A percentile compares a stretch with the other conserved stretches of the same genome.
phyloP scores from a whole-genome alignment of 2,113 vertebrate genomes.

The Oplegnathus fasciatus region DNA sequence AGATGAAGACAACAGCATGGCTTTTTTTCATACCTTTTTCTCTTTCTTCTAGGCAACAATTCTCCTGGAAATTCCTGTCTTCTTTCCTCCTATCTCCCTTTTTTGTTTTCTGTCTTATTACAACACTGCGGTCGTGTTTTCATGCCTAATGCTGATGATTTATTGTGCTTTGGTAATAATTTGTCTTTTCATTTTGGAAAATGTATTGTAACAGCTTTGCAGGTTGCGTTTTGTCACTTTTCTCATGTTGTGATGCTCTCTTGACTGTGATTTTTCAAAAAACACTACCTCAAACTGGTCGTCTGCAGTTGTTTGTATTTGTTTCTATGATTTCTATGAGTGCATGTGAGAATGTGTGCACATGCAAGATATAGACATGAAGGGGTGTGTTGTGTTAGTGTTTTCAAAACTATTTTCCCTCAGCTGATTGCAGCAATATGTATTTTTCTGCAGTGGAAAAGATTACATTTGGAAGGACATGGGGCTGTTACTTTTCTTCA shows the following conservation, averaged over 20 bases:
- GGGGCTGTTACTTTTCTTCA: neutral
- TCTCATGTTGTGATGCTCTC: neutral
- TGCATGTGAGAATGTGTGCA: constrained; percentile 43
- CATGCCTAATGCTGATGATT: neutral
- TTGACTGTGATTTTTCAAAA: neutral
- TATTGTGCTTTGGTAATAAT: neutral
- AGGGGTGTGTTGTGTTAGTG: neutral
- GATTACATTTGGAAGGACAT: neutral
- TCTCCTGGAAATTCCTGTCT: constrained; percentile 22
- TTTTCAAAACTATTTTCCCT: neutral
- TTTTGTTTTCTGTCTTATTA: neutral
- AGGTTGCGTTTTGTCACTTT: constrained; percentile 23
- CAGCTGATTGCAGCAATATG: neutral
- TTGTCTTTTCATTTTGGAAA: constrained; percentile 25
- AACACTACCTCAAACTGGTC: neutral
- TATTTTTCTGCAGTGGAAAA: constrained; percentile 5
- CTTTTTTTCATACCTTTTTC: constrained; percentile 10
- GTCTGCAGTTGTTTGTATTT: neutral
- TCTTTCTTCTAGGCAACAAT: constrained; percentile 67
- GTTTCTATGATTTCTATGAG: neutral
- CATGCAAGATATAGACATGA: neutral
- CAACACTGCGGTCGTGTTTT: neutral
- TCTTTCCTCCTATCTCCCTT: neutral
- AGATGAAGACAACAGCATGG: neutral
- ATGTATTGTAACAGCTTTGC: constrained; percentile 1